Conservation (phyloP, 1,140 invertebrate genomes). For the Bombus sylvicola region DNA sequence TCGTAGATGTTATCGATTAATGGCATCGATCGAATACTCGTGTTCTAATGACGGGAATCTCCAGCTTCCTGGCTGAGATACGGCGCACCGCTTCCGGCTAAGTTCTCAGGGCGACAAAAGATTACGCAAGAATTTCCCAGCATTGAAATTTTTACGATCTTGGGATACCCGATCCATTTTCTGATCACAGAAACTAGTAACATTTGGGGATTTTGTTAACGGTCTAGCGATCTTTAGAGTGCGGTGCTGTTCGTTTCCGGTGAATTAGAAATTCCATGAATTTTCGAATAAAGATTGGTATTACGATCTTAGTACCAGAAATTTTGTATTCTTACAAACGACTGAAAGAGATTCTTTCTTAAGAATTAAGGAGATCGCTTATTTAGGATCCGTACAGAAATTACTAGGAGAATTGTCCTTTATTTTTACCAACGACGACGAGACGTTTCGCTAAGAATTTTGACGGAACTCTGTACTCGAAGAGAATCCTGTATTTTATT, state of each 20-base stretch:
- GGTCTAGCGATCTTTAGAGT: not conserved
- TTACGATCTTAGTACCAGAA: no score
- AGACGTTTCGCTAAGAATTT: not conserved
- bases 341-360: not conserved
- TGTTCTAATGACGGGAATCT: not conserved
- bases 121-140: conserved; percentile 7
- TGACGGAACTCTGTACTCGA: no score
- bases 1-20: not conserved
- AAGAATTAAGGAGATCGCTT: not conserved
- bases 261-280: not conserved
- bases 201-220: not conserved
- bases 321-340: not conserved
- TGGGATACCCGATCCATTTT: not conserved
- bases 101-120: not conserved
- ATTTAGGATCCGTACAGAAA: not conserved
- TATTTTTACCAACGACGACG: not conserved
- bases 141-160: not conserved
- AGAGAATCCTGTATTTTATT: not conserved
- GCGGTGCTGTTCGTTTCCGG: not conserved
- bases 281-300: not conserved
- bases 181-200: not conserved
- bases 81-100: not conserved
- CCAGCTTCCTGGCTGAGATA: not conserved
- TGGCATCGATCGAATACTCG: not conserved
- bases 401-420: not conserved